Base-by-base conservation (phyloP, 2,113 vertebrate species). In the Tonatia bakeri region DNA sequence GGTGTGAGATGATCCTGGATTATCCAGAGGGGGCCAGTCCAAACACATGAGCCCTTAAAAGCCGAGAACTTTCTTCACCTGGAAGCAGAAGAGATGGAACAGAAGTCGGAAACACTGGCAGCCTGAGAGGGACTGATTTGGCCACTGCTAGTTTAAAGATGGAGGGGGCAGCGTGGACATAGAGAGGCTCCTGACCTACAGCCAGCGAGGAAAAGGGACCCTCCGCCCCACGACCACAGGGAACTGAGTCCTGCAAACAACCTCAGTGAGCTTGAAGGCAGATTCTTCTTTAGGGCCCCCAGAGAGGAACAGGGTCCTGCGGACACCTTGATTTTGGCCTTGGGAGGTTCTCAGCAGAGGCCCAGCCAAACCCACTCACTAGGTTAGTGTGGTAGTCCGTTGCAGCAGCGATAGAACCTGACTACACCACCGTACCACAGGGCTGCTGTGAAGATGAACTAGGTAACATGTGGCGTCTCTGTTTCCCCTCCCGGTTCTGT, bases 401-500 rank as follows among this genome's bases (percentile, higher is more conserved):
- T 50, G 52, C 0, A 1, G 64, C 8, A 19, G 45, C 33, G 16
- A 26, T 6, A 54, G 72, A 54, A 81, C 70, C 45, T 8, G 3
- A 0, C 47, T 8, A 3, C 3, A 7, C 14, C 19, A 7, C 13
- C 40, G 0, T 1, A 2, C 76, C 45, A 6, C 11, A 19, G 72
- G 24, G 50, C 81, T 20, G 1, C 14, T 40, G 16, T 38, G 33
- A 92, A 11, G 61, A 36, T 16, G 0, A 14, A 31, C 17, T 50
- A 19, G 56, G 20, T 15, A 3, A 38, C 0, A 3, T 0, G 1
- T 4, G 24, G 56, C 2, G 3, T 45, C 43, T 65, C 52, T 2
- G 0, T 56, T 13, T 59, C 26, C 31, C 54, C 47, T 43, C 28
- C 31, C 1, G 10, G 15, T 52, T 76, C 15, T 0, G 0, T 1